A percentile compares a stretch with the other conserved stretches of the same genome.
Evolutionary conservation across 2,888 invertebrate genomes (phyloP).

Genomic region (Conchocele bisecta): DNA sequence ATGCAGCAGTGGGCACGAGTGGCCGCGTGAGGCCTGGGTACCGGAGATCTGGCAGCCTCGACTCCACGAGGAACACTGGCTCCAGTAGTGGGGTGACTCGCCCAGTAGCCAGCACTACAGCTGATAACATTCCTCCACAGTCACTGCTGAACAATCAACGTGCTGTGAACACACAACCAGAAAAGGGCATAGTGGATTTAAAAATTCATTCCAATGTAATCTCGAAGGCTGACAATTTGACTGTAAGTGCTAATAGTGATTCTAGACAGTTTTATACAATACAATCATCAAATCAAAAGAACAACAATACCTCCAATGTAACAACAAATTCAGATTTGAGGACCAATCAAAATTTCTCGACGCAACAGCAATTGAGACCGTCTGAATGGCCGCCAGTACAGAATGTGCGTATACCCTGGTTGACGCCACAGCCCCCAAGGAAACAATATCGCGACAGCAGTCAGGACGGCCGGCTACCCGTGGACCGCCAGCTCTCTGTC

Average conservation of each 20-base stretch:
- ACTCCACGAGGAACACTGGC: constrained; percentile 44
- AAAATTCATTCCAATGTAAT: constrained; percentile 54
- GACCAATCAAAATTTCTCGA: no score
- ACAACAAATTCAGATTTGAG: no score
- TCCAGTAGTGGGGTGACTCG: no score
- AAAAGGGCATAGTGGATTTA: no score
- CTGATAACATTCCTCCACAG: no score
- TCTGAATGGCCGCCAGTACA: constrained; percentile 46
- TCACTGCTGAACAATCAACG: no score
- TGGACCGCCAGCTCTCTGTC: constrained; percentile 50
- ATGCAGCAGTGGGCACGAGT: no score
- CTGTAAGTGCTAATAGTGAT: background rate
- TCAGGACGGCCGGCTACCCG: constrained; percentile 6
- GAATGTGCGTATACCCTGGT: constrained; percentile 34
- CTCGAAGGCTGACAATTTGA: constrained; percentile 3
- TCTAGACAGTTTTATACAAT: background rate
- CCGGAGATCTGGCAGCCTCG: constrained; percentile 42
- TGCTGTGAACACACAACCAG: no score
- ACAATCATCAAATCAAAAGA: no score
- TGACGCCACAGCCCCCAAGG: constrained; percentile 67
- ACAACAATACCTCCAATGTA: no score
- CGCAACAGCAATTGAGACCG: constrained; percentile 43
- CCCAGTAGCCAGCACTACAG: no score
- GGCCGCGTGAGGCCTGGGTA: no score
- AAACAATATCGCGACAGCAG: constrained; percentile 39